Conservation (phyloP, 2,113 vertebrate genomes). For the Pedetes capensis region DNA sequence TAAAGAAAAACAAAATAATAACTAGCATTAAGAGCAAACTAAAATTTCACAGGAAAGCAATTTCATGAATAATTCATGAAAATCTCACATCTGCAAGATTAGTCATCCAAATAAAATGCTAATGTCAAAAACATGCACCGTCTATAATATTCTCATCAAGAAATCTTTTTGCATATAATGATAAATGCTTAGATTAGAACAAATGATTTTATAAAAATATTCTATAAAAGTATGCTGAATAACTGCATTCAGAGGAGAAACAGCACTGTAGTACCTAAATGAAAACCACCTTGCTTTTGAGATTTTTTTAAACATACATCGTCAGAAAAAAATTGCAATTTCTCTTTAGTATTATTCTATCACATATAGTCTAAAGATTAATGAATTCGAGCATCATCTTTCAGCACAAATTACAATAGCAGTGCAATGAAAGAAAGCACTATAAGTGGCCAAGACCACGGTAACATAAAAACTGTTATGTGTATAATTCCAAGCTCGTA, state of each 20-base stretch:
- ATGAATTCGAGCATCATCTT: conserved; percentile 21
- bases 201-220: conserved; percentile 88
- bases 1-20: conserved; percentile 86
- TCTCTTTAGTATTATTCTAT: background rate
- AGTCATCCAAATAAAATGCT: conserved; percentile 91
- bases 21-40: conserved; percentile 86
- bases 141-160: conserved; percentile 90
- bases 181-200: conserved; percentile 89
- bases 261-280: background rate
- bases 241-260: conserved; percentile 49
- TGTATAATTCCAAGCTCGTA: background rate
- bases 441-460: background rate
- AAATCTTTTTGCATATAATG: conserved; percentile 89
- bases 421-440: background rate
- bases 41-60: conserved; percentile 86
- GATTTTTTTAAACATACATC: background rate
- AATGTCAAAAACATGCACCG: conserved; percentile 89
- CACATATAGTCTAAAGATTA: background rate
- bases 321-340: background rate
- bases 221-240: conserved; percentile 80
- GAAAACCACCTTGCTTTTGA: conserved; percentile 51
- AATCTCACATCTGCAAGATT: conserved; percentile 90
- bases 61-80: conserved; percentile 89
- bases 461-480: background rate
- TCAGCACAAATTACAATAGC: conserved; percentile 31